These are phyloP conservation scores for Seriola rivoliana DNA, from an alignment of 2,113 vertebrate species.

Conservation along the genomic window DNA sequence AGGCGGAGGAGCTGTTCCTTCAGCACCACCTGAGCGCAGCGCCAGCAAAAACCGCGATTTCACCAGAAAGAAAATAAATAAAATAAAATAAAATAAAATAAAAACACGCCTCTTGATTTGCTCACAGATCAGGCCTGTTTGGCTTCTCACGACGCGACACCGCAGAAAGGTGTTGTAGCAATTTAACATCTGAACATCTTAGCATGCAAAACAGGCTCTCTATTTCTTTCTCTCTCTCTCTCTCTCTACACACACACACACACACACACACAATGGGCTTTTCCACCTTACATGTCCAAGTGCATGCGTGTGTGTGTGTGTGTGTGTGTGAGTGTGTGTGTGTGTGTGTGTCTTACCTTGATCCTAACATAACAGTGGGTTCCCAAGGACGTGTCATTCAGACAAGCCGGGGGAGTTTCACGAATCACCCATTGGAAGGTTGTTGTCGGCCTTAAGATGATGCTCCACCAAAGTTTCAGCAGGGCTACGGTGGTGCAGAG, in stretches of 20 bases:
- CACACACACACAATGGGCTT: slow-evolving; percentile 29
- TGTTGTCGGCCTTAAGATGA: slow-evolving; percentile 86
- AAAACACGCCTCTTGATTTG: slow-evolving; percentile 34
- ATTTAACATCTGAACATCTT: slow-evolving; percentile 3
- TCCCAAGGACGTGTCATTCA: slow-evolving; percentile 94
- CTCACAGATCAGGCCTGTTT: slow-evolving; percentile 43
- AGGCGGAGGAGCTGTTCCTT: slow-evolving; percentile 69
- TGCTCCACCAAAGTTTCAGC: slow-evolving; percentile 95
- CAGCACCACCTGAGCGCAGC: slow-evolving; percentile 71
- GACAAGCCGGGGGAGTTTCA: slow-evolving; percentile 90
- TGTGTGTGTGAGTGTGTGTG: neutral
- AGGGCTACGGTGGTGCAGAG: slow-evolving; percentile 88
- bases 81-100: neutral
- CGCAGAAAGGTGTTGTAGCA: slow-evolving; percentile 28
- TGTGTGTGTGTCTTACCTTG: slow-evolving; percentile 84
- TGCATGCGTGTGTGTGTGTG: slow-evolving; percentile 16
- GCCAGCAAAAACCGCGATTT: neutral
- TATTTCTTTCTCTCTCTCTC: neutral
- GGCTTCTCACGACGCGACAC: slow-evolving; percentile 48
- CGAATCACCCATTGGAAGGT: slow-evolving; percentile 91
- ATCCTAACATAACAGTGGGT: slow-evolving; percentile 97
- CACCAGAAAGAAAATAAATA: neutral
- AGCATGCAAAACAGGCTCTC: neutral
- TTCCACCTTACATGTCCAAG: slow-evolving; percentile 1
- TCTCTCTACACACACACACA: neutral